Evolutionary conservation across 2,797 vertebrate genomes (phyloP).

Genomic region (Lithobates sylvaticus): DNA sequence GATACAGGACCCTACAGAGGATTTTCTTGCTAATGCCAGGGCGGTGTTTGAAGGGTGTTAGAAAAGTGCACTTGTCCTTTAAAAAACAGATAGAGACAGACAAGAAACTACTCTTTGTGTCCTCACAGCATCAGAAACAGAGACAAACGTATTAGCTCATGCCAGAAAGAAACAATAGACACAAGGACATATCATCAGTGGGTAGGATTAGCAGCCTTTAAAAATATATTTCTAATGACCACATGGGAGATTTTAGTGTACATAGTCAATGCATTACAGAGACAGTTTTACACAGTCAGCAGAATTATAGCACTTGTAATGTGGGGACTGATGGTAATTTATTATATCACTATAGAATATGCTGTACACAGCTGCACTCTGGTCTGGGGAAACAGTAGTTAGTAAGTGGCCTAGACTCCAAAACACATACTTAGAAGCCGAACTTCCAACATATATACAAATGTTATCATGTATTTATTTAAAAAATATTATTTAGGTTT

Average conservation of each 20-base stretch:
- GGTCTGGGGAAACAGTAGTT: no score
- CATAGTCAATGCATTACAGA: not conserved
- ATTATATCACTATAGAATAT: not conserved
- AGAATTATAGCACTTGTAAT: not conserved
- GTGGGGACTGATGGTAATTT: not conserved
- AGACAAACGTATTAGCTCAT: not conserved
- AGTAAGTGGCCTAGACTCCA: no score
- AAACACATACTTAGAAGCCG: no score
- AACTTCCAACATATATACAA: no score
- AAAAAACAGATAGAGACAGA: not conserved
- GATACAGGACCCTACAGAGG: no score
- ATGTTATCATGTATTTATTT: no score
- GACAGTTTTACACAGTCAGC: not conserved
- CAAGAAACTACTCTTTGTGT: no score
- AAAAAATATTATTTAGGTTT: no score
- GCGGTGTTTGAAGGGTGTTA: not conserved
- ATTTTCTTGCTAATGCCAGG: no score
- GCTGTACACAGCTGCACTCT: not conserved
- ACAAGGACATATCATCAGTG: not conserved
- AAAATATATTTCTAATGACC: not conserved
- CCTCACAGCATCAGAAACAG: not conserved
- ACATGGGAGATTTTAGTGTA: not conserved
- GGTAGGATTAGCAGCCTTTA: not conserved
- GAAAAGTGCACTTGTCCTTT: not conserved
- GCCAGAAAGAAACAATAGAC: not conserved